Percentiles rank a stretch among this genome's conserved stretches.
Evolutionary conservation across 2,888 invertebrate genomes (phyloP).

Genomic region (Macropis europaea): DNA sequence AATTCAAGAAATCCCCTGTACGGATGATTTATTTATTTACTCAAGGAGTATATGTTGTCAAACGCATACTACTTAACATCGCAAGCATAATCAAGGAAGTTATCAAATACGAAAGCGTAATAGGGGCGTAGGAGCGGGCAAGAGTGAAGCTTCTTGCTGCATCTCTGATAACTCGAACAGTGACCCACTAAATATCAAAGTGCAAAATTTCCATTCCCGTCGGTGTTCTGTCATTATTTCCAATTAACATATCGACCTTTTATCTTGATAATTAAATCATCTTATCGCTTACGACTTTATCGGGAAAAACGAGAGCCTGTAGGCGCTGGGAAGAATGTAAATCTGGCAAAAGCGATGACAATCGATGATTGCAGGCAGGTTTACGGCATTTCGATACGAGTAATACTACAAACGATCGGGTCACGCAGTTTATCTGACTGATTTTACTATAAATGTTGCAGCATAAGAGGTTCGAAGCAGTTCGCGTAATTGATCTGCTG

Average conservation of each 20-base stretch:
- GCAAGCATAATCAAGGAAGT: not conserved
- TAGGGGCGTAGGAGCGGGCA: not conserved
- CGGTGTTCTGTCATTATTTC: too few species aligned
- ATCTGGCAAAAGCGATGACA: too few species aligned
- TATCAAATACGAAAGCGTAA: not conserved
- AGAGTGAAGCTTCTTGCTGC: not conserved
- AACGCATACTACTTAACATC: too few species aligned
- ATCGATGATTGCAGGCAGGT: not conserved
- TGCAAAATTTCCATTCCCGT: too few species aligned
- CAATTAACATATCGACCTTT: too few species aligned
- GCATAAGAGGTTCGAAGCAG: too few species aligned
- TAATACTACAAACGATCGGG: not conserved
- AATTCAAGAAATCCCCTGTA: too few species aligned
- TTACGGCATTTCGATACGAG: not conserved
- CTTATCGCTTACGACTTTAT: not conserved
- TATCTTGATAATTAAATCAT: not conserved
- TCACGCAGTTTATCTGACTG: conserved; percentile 9
- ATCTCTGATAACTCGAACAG: not conserved
- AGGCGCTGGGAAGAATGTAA: too few species aligned
- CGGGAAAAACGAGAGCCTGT: not conserved
- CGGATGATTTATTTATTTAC: too few species aligned
- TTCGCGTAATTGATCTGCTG: not conserved
- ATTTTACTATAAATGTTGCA: not conserved
- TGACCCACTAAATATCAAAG: not conserved
- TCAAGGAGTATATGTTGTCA: too few species aligned